Evolutionary conservation across 2,797 vertebrate genomes (phyloP).

Genomic region (Cichlasoma orientale): DNA sequence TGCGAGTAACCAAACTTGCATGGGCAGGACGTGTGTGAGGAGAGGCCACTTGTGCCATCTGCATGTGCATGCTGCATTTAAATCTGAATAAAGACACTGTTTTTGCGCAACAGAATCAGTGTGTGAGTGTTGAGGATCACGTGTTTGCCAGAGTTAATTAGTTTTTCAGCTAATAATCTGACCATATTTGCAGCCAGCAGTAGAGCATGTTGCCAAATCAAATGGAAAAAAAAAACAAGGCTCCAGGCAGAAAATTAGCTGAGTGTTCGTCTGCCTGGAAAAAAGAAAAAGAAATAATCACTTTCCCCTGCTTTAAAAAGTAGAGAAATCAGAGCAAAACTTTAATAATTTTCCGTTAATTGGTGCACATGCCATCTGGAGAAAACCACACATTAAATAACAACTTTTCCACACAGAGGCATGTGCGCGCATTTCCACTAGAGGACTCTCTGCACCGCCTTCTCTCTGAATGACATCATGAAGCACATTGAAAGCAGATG

Average conservation of each 20-base stretch:
- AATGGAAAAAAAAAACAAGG: neutral
- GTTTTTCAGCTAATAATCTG: slow-evolving; percentile 46
- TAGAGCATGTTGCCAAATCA: slow-evolving; percentile 42
- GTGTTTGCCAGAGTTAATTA: slow-evolving; percentile 49
- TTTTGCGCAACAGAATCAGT: slow-evolving; percentile 1
- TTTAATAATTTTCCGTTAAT: neutral
- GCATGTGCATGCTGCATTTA: slow-evolving; percentile 8
- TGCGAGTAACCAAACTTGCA: slow-evolving; percentile 16
- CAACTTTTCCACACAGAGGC: neutral
- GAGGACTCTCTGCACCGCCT: slow-evolving; percentile 67
- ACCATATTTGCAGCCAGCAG: slow-evolving; percentile 38
- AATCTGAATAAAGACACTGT: neutral
- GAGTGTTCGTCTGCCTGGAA: slow-evolving; percentile 2
- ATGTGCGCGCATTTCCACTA: slow-evolving; percentile 59
- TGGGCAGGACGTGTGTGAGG: neutral
- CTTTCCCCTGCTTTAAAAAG: neutral
- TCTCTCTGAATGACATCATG: slow-evolving; percentile 3
- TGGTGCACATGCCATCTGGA: neutral
- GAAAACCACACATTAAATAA: neutral
- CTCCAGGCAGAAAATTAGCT: slow-evolving; percentile 8
- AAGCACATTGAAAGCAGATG: slow-evolving; percentile 42
- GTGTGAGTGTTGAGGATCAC: slow-evolving; percentile 1
- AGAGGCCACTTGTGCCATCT: slow-evolving; percentile 28
- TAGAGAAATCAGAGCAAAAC: neutral
- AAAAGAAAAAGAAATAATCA: neutral